Evolutionary conservation across 2,113 vertebrate species (phyloP).

Genomic region (Garra rufa): DNA sequence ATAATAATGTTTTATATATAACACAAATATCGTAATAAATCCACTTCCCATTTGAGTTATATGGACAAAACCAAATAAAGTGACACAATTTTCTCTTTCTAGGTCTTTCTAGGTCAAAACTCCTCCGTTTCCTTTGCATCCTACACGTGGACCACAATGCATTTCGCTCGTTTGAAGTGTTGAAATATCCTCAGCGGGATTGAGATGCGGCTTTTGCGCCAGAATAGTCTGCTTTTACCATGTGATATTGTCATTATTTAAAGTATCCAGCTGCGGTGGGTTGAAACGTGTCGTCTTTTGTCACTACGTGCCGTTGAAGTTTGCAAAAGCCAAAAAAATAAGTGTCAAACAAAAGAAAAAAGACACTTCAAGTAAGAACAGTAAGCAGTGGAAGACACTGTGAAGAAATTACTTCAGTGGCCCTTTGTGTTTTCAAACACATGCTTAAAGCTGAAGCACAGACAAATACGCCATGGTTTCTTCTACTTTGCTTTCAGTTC

Average conservation of each 20-base stretch:
- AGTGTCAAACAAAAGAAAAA: slow-evolving; percentile 30
- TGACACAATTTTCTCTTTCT: background rate
- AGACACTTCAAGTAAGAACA: slow-evolving; percentile 32
- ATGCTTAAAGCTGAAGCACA: background rate
- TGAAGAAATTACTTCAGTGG: slow-evolving; percentile 34
- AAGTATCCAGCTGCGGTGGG: slow-evolving; percentile 43
- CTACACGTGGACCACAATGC: slow-evolving; percentile 34
- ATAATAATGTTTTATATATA: too few relatives aligned
- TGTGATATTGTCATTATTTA: slow-evolving; percentile 45
- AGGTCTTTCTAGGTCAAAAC: slow-evolving; percentile 42
- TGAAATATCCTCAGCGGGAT: slow-evolving; percentile 28
- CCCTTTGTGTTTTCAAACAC: slow-evolving; percentile 25
- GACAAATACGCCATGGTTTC: background rate
- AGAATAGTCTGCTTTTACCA: background rate
- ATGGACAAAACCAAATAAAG: background rate
- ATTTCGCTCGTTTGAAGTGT: slow-evolving; percentile 35
- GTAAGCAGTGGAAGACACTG: slow-evolving; percentile 31
- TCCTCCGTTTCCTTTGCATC: slow-evolving; percentile 3
- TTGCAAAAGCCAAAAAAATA: slow-evolving; percentile 14
- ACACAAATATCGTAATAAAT: too few relatives aligned
- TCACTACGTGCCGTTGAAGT: slow-evolving; percentile 23
- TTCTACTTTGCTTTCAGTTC: background rate
- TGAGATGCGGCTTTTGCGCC: background rate
- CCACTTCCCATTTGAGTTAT: background rate
- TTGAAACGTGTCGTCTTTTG: slow-evolving; percentile 41